Evolutionary conservation across 2,113 vertebrate genomes (phyloP), one percentile per base, ranked within the genome.

Genomic region (Callaeas wilsoni): DNA sequence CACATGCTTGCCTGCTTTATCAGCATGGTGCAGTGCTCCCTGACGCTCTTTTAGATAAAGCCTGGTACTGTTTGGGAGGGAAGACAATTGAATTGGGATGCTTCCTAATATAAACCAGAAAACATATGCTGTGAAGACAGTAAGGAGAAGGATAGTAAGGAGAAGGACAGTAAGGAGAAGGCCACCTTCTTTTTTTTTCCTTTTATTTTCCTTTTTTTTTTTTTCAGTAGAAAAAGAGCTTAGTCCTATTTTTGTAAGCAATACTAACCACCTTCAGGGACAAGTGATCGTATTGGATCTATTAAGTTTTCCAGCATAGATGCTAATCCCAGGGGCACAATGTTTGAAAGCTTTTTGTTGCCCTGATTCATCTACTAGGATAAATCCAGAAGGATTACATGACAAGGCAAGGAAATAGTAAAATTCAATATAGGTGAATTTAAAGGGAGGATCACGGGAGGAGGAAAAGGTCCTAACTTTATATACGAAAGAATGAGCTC

Each of bases 11-110:
- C 11, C 21, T 16, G 10, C 44, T 62, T 67, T 89, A 37, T n/a
- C 47, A 39, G 12, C 1, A 0, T 6, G 0, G 53, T 33, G 1
- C 0, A 0, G 23, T 42, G 4, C 7, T 79, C 53, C 27, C 33
- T 70, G 52, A 82, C 20, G 10, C 8, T 78, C 18, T 56, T 50
- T 39, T 32, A 42, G 33, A 30, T 3, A 63, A 65, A 37, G 11
- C 8, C n/a, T 81, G 30, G 17, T 49, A 23, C 6, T 27, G 6
- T 62, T 49, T 82, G 13, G 10, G 14, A 53, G 9, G 13, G 10
- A 94, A 78, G 53, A 12, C 3, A 49, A 35, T 22, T 44, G 29
- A 57, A 9, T 1, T 2, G 2, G 15, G 4, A 69, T 49, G 7
- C 3, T 65, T 87, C 69, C 25, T 52, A 22, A 6, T 25, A 37